Percentiles rank a stretch among this genome's conserved stretches.
Evolutionary conservation across 2,113 vertebrate species (phyloP).

Genomic region (Tetraodon nigroviridis): DNA sequence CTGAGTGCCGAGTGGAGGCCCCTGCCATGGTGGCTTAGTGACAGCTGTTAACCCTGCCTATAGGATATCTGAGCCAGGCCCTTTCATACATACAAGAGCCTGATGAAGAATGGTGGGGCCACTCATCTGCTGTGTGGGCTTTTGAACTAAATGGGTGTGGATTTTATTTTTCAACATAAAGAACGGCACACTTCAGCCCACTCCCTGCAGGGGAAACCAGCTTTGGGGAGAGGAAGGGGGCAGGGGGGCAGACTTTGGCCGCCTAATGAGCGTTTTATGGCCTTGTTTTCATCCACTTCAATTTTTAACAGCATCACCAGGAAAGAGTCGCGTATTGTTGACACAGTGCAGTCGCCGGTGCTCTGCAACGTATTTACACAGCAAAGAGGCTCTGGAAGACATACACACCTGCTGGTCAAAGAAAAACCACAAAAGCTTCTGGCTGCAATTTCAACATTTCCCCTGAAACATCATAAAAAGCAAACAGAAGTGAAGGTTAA

Average conservation of each 20-base stretch:
- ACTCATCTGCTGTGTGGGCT: slow-evolving; percentile 33
- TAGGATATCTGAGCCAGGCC: slow-evolving; percentile 89
- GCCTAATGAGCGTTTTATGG: slow-evolving; percentile 57
- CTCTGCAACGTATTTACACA: slow-evolving; percentile 54
- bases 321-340: slow-evolving; percentile 43
- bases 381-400: slow-evolving; percentile 16
- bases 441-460: background rate
- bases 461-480: slow-evolving; percentile 23
- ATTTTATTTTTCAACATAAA: slow-evolving; percentile 37
- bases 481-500: slow-evolving; percentile 41
- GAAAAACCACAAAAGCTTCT: background rate
- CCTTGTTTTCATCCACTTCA: slow-evolving; percentile 35
- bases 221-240: slow-evolving; percentile 33
- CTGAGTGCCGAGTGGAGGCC: slow-evolving; percentile 68
- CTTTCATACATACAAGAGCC: slow-evolving; percentile 85
- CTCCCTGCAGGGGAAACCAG: slow-evolving; percentile 79
- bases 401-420: slow-evolving; percentile 34
- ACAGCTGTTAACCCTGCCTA: slow-evolving; percentile 88
- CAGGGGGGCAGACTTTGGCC: slow-evolving; percentile 65
- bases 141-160: slow-evolving; percentile 39
- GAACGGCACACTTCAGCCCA: slow-evolving; percentile 73
- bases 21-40: slow-evolving; percentile 64
- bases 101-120: slow-evolving; percentile 74
- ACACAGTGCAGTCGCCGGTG: slow-evolving; percentile 51
- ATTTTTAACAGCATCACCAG: slow-evolving; percentile 35